Percentiles rank a stretch among this genome's conserved stretches.
Evolutionary conservation across 1,140 invertebrate species (phyloP).

Genomic region (Drosophila miranda): DNA sequence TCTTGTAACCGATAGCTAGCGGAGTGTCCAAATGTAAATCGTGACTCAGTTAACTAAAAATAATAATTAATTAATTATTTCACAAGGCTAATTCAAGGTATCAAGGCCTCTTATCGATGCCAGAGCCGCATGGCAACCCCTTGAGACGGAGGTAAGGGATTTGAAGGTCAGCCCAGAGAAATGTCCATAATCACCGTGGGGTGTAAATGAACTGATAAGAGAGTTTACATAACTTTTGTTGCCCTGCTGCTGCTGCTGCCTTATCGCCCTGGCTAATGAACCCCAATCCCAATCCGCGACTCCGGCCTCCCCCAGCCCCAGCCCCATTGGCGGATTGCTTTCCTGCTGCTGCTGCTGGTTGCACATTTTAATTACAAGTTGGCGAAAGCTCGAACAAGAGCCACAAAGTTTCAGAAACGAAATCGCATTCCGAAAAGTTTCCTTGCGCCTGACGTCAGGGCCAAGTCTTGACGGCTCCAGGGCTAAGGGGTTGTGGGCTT

Average conservation of each 20-base stretch:
- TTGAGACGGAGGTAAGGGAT: neutral
- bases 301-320: neutral
- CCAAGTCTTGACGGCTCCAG: neutral
- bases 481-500: neutral
- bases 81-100: neutral
- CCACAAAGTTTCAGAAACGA: slow-evolving; percentile 41
- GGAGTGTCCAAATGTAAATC: slow-evolving; percentile 15
- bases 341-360: neutral
- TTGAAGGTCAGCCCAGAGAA: slow-evolving; percentile 7
- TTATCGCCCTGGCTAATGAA: slow-evolving; percentile 52
- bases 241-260: slow-evolving; percentile 4
- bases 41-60: slow-evolving; percentile 30
- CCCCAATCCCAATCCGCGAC: neutral
- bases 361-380: slow-evolving; percentile 55
- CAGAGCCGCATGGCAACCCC: slow-evolving; percentile 12
- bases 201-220: slow-evolving; percentile 37
- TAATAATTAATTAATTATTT: slow-evolving; percentile 36
- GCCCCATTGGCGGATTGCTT: neutral
- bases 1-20: slow-evolving; percentile 30
- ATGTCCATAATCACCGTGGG: slow-evolving; percentile 12
- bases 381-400: slow-evolving; percentile 23
- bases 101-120: neutral
- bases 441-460: slow-evolving; percentile 49
- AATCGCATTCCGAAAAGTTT: slow-evolving; percentile 35
- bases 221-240: slow-evolving; percentile 31